phyloP scores from a whole-genome alignment of 37 sponge, comb jelly and placozoan species.

The Spongilla lacustris region DNA sequence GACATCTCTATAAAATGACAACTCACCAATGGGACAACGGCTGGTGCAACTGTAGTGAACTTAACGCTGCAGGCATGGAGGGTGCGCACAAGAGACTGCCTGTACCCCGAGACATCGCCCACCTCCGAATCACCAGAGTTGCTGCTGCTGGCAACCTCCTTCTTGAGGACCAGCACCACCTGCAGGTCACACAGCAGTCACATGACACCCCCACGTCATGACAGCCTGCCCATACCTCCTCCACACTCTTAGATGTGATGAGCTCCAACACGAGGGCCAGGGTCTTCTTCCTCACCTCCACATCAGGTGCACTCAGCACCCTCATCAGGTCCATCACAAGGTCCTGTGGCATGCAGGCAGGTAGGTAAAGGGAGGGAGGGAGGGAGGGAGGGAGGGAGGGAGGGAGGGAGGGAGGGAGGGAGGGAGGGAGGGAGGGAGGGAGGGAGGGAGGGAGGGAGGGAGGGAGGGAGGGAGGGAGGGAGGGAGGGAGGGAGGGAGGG shows the following conservation, averaged over 20 bases:
- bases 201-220: neutral
- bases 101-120: conserved; percentile 66
- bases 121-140: conserved; percentile 47
- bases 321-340: conserved; percentile 97
- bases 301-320: conserved; percentile 86
- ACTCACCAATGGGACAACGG: conserved; percentile 89
- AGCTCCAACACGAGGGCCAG: conserved; percentile 91
- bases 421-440: neutral
- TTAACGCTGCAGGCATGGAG: conserved; percentile 90
- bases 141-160: conserved; percentile 89
- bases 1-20: too few species aligned
- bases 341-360: conserved; percentile 47
- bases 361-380: neutral
- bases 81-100: conserved; percentile 88
- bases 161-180: conserved; percentile 92
- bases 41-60: conserved; percentile 85
- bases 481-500: neutral
- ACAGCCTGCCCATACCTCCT: conserved; percentile 73
- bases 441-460: neutral
- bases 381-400: neutral
- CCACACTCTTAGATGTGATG: conserved; percentile 85
- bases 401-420: neutral
- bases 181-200: conserved; percentile 19
- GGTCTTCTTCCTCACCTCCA: conserved; percentile 97
- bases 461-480: neutral